Evolutionary conservation across 2,113 vertebrate genomes (phyloP).

Genomic region (Enhydra lutris): DNA sequence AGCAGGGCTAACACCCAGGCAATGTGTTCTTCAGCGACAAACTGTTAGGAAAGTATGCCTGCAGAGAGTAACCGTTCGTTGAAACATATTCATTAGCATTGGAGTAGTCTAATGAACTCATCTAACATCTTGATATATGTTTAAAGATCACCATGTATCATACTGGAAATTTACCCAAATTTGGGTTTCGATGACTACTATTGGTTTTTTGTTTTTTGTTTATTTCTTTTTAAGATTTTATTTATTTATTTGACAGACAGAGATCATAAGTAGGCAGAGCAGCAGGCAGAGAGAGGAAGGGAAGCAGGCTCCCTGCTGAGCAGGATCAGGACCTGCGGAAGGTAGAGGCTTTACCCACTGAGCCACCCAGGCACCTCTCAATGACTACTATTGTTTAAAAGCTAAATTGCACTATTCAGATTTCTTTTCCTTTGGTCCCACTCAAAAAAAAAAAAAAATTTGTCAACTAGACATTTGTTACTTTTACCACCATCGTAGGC

Average conservation of each 20-base stretch:
- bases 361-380: background rate
- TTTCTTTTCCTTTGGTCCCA: background rate
- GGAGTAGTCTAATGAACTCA: background rate
- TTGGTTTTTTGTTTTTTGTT: background rate
- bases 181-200: background rate
- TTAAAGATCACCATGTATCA: slow-evolving; percentile 19
- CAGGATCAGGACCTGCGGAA: too few relatives aligned
- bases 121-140: background rate
- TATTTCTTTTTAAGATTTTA: too few relatives aligned
- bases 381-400: background rate
- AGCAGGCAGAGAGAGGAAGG: too few relatives aligned
- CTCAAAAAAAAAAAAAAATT: background rate
- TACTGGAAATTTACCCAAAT: background rate
- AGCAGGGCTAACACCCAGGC: background rate
- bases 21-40: background rate
- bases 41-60: background rate
- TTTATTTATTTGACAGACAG: too few relatives aligned
- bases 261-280: too few relatives aligned
- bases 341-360: too few relatives aligned
- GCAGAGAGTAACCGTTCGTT: background rate
- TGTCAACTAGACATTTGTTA: background rate
- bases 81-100: background rate
- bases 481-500: background rate
- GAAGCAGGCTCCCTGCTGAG: too few relatives aligned
- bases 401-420: background rate